Evolutionary conservation across 2,888 invertebrate species (phyloP).

Genomic region (Idaea biselata): DNA sequence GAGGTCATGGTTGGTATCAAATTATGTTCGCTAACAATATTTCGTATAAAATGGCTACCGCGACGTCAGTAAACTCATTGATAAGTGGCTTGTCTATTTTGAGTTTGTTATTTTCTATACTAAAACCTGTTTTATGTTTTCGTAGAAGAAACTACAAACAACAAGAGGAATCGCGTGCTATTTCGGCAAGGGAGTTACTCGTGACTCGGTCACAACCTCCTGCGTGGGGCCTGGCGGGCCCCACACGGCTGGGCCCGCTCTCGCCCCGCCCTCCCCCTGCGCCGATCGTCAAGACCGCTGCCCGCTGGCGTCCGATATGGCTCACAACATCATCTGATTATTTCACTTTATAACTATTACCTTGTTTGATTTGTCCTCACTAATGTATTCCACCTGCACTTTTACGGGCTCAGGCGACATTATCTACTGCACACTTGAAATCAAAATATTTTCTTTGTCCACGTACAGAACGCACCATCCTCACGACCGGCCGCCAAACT

Average conservation of each 20-base stretch:
- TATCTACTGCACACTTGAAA: slow-evolving; percentile 71
- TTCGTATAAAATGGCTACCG: slow-evolving; percentile 4
- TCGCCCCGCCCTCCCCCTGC: slow-evolving; percentile 81
- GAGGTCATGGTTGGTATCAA: not conserved
- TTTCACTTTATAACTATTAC: slow-evolving; percentile 64
- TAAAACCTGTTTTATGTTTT: not conserved
- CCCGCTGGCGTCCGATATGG: slow-evolving; percentile 75
- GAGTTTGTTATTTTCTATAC: not conserved
- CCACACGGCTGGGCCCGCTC: slow-evolving; percentile 79
- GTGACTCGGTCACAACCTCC: slow-evolving; percentile 82
- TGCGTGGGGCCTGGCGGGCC: slow-evolving; percentile 81
- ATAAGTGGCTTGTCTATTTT: not conserved
- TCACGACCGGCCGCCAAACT: slow-evolving; percentile 79
- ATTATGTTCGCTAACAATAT: slow-evolving; percentile 3
- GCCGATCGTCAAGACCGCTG: slow-evolving; percentile 73
- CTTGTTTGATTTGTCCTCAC: slow-evolving; percentile 73
- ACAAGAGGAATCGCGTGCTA: slow-evolving; percentile 59
- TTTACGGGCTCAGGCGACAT: slow-evolving; percentile 78
- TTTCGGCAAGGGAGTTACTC: slow-evolving; percentile 79
- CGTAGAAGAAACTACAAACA: slow-evolving; percentile 8
- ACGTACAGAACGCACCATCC: slow-evolving; percentile 72
- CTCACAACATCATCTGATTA: slow-evolving; percentile 72
- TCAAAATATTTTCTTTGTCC: slow-evolving; percentile 74
- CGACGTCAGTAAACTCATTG: not conserved
- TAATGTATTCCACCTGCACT: slow-evolving; percentile 75